Conservation (phyloP, 1,140 invertebrate genomes). For the Panulirus ornatus region DNA sequence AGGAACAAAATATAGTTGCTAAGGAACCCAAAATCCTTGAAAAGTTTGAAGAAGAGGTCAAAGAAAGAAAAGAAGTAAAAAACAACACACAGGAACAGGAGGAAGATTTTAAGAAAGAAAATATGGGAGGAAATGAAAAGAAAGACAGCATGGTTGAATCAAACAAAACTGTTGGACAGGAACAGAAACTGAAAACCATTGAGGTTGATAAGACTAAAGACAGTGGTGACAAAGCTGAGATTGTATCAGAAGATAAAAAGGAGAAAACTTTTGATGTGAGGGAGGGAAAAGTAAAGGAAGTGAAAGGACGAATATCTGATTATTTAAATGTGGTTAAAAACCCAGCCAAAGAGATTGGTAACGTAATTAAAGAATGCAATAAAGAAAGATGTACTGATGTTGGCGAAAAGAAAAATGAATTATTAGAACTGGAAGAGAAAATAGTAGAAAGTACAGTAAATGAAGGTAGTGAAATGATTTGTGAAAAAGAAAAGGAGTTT, state of each 20-base stretch:
- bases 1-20: too few relatives aligned
- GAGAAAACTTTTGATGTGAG: not conserved
- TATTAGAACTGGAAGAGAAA: not conserved
- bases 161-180: not conserved
- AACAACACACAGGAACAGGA: not conserved
- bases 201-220: not conserved
- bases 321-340: not conserved
- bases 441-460: not conserved
- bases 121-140: not conserved
- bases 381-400: not conserved
- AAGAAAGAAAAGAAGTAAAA: not conserved
- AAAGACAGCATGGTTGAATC: not conserved
- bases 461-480: not conserved
- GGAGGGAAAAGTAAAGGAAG: constrained; percentile 19
- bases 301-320: not conserved
- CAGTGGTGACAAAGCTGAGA: too few relatives aligned
- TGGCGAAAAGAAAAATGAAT: not conserved
- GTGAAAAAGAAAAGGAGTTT: not conserved
- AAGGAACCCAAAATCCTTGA: not conserved
- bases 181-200: not conserved
- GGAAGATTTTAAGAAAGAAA: not conserved
- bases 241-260: not conserved
- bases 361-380: not conserved
- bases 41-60: not conserved
- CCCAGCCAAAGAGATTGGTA: not conserved